These are phyloP conservation scores for Bombycilla garrulus DNA, from an alignment of 2,113 vertebrate species.

Conservation along the genomic window DNA sequence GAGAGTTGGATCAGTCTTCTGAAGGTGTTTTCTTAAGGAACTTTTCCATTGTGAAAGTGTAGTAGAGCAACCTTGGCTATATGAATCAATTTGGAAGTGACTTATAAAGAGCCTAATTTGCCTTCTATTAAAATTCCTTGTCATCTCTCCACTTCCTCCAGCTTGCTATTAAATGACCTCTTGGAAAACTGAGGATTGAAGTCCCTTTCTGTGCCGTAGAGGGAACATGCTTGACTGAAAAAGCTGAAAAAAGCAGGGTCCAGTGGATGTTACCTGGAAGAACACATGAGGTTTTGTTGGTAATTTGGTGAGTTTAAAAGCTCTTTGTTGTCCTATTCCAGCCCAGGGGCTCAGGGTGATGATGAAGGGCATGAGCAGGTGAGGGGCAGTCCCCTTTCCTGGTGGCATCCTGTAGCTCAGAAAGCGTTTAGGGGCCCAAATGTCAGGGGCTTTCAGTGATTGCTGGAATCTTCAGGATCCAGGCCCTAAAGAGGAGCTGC, in stretches of 20 bases:
- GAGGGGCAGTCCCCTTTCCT: background rate
- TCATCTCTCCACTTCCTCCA: background rate
- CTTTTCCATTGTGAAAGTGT: background rate
- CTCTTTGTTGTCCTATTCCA: background rate
- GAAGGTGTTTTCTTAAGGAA: slow-evolving; percentile 15
- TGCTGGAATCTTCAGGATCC: background rate
- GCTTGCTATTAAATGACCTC: slow-evolving; percentile 11
- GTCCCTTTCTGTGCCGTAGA: background rate
- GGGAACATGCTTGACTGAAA: background rate
- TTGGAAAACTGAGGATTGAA: background rate
- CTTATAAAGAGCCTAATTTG: slow-evolving; percentile 7
- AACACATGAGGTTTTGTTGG: background rate
- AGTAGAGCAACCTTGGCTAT: background rate
- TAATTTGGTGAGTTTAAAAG: background rate
- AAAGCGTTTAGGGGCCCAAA: background rate
- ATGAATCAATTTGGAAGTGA: background rate
- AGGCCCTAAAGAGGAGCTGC: background rate
- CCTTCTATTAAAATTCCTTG: slow-evolving; percentile 35
- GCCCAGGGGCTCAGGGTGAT: background rate
- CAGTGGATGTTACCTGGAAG: background rate
- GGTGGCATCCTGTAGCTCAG: background rate
- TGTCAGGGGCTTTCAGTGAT: background rate
- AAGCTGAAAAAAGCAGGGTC: background rate
- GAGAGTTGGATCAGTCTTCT: background rate
- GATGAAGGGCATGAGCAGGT: background rate